A percentile compares a stretch with the other conserved stretches of the same genome.
phyloP scores from a whole-genome alignment of 2,888 invertebrate genomes.

The Eubasilissa splendida region DNA sequence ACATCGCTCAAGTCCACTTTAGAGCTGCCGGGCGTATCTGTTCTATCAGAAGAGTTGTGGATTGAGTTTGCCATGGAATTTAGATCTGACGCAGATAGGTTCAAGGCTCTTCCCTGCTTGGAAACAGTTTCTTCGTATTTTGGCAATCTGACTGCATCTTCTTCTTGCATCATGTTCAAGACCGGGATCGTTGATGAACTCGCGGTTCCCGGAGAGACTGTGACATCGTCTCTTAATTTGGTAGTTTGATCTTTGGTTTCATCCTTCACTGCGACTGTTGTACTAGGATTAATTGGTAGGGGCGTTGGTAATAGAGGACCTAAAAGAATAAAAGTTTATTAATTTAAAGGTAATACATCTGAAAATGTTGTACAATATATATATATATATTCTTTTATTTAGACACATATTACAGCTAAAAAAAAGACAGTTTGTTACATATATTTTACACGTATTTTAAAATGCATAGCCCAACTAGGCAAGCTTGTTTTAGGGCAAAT shows the following conservation, averaged over 20 bases:
- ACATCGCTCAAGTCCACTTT: slow-evolving; percentile 83
- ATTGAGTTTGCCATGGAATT: slow-evolving; percentile 50
- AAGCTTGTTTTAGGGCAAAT: no score
- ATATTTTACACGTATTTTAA: no score
- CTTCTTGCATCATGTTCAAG: slow-evolving; percentile 39
- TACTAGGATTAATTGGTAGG: slow-evolving; percentile 42
- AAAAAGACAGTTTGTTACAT: no score
- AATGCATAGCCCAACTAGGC: no score
- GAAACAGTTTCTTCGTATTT: slow-evolving; percentile 22
- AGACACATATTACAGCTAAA: no score
- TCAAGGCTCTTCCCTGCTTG: slow-evolving; percentile 55
- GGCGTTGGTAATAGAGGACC: slow-evolving; percentile 55
- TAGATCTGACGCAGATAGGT: slow-evolving; percentile 46
- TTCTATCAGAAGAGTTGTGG: slow-evolving; percentile 27
- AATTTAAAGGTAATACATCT: no score
- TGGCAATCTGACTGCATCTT: slow-evolving; percentile 20
- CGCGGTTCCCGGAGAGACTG: slow-evolving; percentile 17
- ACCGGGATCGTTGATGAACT: slow-evolving; percentile 36
- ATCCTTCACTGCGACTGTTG: background rate
- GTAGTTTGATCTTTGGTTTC: slow-evolving; percentile 37
- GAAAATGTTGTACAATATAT: no score
- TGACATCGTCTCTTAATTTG: slow-evolving; percentile 19
- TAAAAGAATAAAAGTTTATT: slow-evolving; percentile 33
- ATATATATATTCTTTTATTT: no score
- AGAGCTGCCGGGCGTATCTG: slow-evolving; percentile 56